Evolutionary conservation across 2,888 invertebrate genomes (phyloP), one percentile per base, ranked within the genome.

Genomic region (Aricia artaxerxes): DNA sequence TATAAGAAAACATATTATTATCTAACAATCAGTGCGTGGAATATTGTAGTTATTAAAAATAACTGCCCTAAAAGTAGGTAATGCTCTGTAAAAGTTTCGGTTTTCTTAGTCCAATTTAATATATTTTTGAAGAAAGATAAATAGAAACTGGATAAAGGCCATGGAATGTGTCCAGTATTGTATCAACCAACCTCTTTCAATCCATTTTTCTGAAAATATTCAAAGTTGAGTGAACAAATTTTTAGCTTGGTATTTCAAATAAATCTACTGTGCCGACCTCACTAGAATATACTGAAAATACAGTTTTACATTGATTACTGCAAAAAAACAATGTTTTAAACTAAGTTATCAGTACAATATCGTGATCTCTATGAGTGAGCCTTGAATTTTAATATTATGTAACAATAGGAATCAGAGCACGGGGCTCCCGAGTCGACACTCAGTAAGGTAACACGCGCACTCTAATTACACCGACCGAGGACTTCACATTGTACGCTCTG

Each of bases 401-500:
- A 69, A 69, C 69, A 69, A 69, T 69, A 69, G 35, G 69, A 64
- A 64, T 64, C 38, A 35, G 69, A 69, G 35, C 35, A 69, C 69
- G 35, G 38, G 35, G 69, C 35, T 69, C 35, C 9, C 4, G 11
- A 64, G 35, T 69, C 69, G 31, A 64, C 69, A 69, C 35, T 75
- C 11, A 9, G 75, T 76, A 49, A 76, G 76, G 53, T 76, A 53
- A 76, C 76, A 53, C 57, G 76, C 16, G 38, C 31, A 44, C 35
- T 24, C 38, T 40, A 6, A 61, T 61, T 78, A 60, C 44, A 60
- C n/a, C 24, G 72, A 80, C 81, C 80, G 79, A 80, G 79, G 79
- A 82, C 84, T 82, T 82, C 83, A 84, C 84, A 81, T 82, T 82
- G 82, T 82, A 86, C 84, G 87, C 86, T 88, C 87, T 87, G 86